A percentile compares a stretch with the other conserved stretches of the same genome.
Evolutionary conservation across 2,888 invertebrate species (phyloP).

Genomic region (Hedya salicella): DNA sequence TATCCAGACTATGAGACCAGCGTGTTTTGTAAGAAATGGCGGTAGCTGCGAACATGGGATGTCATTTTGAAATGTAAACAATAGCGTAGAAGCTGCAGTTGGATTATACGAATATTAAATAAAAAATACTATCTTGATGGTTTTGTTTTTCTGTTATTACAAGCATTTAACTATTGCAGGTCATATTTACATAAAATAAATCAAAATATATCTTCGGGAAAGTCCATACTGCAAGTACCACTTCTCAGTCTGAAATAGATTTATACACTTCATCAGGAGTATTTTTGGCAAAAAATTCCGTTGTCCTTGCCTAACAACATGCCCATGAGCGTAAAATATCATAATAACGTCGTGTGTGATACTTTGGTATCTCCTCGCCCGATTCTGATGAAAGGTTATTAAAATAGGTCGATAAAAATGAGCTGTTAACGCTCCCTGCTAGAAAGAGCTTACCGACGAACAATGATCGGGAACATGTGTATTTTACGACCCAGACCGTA

Average conservation of each 20-base stretch:
- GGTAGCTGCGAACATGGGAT: no score
- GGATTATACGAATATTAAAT: no score
- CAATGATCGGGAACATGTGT: conserved; percentile 61
- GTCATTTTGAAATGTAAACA: no score
- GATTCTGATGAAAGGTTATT: conserved; percentile 31
- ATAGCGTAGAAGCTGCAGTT: no score
- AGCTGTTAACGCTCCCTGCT: conserved; percentile 20
- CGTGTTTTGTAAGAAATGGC: no score
- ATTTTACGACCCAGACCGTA: conserved; percentile 46
- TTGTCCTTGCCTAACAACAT: not conserved
- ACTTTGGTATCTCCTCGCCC: conserved; percentile 2
- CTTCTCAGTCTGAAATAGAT: not conserved
- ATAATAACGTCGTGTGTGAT: conserved; percentile 26
- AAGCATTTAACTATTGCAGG: no score
- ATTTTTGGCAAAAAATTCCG: not conserved
- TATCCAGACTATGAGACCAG: no score
- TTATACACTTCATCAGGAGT: not conserved
- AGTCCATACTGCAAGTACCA: no score
- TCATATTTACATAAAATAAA: no score
- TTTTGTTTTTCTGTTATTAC: no score
- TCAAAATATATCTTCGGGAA: no score
- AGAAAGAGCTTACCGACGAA: conserved; percentile 48
- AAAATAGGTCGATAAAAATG: conserved; percentile 41
- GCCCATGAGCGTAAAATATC: not conserved
- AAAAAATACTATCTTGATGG: no score